Conservation (phyloP, 2,888 invertebrate genomes). For the Prosapia bicincta region DNA sequence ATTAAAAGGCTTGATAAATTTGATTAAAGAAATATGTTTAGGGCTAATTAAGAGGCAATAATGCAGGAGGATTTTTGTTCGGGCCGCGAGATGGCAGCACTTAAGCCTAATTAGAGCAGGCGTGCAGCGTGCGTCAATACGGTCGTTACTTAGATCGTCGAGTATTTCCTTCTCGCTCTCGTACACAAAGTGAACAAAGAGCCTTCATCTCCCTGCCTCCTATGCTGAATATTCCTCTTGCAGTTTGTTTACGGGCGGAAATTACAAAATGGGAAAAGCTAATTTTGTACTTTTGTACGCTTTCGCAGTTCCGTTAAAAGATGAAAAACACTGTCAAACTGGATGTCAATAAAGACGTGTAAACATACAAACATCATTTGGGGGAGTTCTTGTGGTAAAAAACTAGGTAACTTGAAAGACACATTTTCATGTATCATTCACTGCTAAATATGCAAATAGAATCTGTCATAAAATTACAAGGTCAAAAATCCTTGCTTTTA, state of each 20-base stretch:
- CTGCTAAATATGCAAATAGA: too few species aligned
- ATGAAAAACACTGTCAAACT: too few species aligned
- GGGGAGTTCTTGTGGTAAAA: too few species aligned
- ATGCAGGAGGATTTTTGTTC: background rate
- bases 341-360: too few species aligned
- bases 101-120: background rate
- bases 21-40: too few species aligned
- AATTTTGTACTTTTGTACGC: background rate
- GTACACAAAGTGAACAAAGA: background rate
- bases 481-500: too few species aligned
- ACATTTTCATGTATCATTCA: too few species aligned
- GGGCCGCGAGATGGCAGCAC: background rate
- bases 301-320: background rate
- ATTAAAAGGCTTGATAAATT: too few species aligned
- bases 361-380: too few species aligned
- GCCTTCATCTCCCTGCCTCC: background rate
- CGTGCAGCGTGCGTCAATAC: background rate
- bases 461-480: too few species aligned
- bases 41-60: too few species aligned
- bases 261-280: background rate
- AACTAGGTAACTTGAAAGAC: too few species aligned
- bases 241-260: background rate
- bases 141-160: background rate
- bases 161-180: background rate
- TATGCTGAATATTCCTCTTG: background rate